Evolutionary conservation across 1,140 invertebrate species (phyloP), one percentile per base, ranked within the genome.

Genomic region (Panagrolaimus sp.): DNA sequence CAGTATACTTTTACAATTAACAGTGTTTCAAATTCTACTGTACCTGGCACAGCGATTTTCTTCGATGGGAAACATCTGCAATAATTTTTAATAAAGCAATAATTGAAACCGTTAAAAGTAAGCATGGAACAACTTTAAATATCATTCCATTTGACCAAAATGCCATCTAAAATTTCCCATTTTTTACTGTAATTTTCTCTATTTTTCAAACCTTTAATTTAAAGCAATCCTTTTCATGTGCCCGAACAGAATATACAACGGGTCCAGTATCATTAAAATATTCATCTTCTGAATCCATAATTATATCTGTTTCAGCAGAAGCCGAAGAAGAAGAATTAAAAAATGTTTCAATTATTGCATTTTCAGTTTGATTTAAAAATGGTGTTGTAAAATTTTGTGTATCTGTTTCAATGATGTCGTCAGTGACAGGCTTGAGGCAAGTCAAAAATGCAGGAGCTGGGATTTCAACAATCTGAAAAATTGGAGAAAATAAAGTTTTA

Each of bases 71-170:
- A 20, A 82, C 79, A 69, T 85, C 77, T 13, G 82, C 79, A 61
- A 87, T 81, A 1, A 85, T 84, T 48, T 82, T 75, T 16, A 87
- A 72, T 7, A 87, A 73, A 5, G 85, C 78, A 27, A 83, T 82
- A 4, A 86, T 86, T 31, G 86, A 83, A 53, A 85, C 71, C 7
- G 84, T 84, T 9, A 87, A 84, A 31, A 87, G 72, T 9, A 84
- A 53, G 71, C 85, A 85, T 7, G 86, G 86, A n/a, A 85, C 74
- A 25, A 86, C 78, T 74, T 81, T 81, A 64, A 83, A 81, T 8
- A 83, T 57, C 57, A 81, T 82, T 64, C 79, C 79, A 68, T 83
- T 83, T 20, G 81, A 78, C 79, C 79, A 81, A 63, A 81, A 81
- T 3, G 79, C 76, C 64, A 79, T 67, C 78, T 80, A 38, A 43